These are phyloP conservation scores for Brachyrhaphis roseni DNA, from an alignment of 2,797 vertebrate genomes.

Conservation along the genomic window DNA sequence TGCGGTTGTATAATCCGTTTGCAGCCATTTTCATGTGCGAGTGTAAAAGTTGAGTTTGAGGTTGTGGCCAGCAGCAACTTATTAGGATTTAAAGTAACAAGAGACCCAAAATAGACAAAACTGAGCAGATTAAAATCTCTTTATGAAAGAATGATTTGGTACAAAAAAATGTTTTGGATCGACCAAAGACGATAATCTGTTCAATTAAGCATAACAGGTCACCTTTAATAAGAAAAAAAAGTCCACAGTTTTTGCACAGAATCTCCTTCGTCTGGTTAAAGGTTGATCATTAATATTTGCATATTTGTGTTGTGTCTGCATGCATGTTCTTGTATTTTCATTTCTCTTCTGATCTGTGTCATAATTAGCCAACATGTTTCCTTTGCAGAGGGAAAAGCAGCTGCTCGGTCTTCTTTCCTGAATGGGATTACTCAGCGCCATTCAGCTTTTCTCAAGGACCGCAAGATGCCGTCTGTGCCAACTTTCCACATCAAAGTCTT, in stretches of 20 bases:
- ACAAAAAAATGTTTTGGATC: too few relatives aligned
- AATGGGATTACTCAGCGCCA: conserved; percentile 50
- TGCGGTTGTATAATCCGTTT: too few relatives aligned
- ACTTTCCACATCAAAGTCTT: conserved; percentile 48
- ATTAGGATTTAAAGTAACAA: too few relatives aligned
- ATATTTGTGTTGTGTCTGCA: background rate
- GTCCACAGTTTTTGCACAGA: background rate
- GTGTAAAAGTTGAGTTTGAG: too few relatives aligned
- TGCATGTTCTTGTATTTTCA: background rate
- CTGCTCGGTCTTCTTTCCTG: conserved; percentile 16
- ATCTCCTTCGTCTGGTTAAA: background rate
- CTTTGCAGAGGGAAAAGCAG: background rate
- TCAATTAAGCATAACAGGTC: too few relatives aligned
- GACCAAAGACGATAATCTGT: too few relatives aligned
- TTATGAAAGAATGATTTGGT: too few relatives aligned
- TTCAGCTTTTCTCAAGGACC: conserved; percentile 15
- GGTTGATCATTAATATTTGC: background rate
- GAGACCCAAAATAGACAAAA: too few relatives aligned
- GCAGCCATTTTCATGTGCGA: too few relatives aligned
- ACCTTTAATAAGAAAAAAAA: background rate
- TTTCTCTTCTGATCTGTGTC: background rate
- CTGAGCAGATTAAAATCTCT: too few relatives aligned
- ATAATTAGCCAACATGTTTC: background rate
- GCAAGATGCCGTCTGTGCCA: conserved; percentile 26
- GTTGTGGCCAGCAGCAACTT: too few relatives aligned